Percentiles rank a stretch among this genome's conserved stretches.
Conservation (phyloP, 2,113 vertebrate species). For the Heliornis fulica region DNA sequence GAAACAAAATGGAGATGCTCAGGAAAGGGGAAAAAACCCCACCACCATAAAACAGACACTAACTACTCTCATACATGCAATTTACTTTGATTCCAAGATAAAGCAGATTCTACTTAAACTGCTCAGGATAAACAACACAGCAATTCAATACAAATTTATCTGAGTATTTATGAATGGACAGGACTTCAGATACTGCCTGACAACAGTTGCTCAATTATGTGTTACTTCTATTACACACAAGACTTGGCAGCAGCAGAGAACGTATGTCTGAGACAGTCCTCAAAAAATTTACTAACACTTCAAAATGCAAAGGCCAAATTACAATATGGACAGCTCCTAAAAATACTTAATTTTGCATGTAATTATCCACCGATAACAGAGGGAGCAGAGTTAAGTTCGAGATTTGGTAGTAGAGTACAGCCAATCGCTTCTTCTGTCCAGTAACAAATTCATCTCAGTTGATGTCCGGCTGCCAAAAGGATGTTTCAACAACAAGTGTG, state of each 20-base stretch:
- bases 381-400: not conserved
- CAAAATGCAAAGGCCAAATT: slow-evolving; percentile 42
- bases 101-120: not conserved
- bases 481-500: slow-evolving; percentile 10
- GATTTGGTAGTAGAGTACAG: not conserved
- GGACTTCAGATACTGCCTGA: slow-evolving; percentile 35
- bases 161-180: slow-evolving; percentile 43
- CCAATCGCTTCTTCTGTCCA: not conserved
- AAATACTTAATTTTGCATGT: slow-evolving; percentile 38
- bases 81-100: not conserved
- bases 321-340: slow-evolving; percentile 49
- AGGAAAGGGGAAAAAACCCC: not conserved
- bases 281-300: slow-evolving; percentile 40
- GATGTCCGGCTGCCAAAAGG: slow-evolving; percentile 28
- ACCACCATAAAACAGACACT: not conserved
- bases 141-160: not conserved
- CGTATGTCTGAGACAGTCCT: slow-evolving; percentile 44
- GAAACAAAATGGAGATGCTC: not conserved
- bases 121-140: not conserved
- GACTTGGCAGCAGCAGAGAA: slow-evolving; percentile 44
- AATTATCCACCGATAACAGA: slow-evolving; percentile 44
- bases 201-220: slow-evolving; percentile 63
- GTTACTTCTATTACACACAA: slow-evolving; percentile 49
- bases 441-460: not conserved
- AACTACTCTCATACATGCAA: not conserved